Evolutionary conservation across 2,797 vertebrate genomes (phyloP), one percentile per base, ranked within the genome.

Genomic region (Sebastes kiyomatsui): DNA sequence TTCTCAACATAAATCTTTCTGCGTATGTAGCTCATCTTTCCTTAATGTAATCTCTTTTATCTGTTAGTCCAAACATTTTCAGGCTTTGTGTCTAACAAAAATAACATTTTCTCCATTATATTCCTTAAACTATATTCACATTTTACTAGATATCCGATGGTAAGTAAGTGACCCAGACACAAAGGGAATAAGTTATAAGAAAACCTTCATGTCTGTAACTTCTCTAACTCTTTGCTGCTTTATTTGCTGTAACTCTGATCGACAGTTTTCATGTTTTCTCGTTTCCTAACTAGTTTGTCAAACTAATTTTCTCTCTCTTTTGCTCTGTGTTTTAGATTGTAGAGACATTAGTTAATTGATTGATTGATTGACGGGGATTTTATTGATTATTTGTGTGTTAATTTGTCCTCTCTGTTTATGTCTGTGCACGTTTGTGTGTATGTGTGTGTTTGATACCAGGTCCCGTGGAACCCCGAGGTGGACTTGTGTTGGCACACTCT

Each of bases 401-500:
- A 42, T 49, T 46, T 2, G 5, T 42, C n/a, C 2, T 32, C 0
- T 70, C 7, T 72, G 16, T 61, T 8, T 56, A 14, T 55, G 10
- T 59, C 5, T 49, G 25, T 72, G 20, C 64, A 20, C 28, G 9
- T 66, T 2, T 32, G 7, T 67, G 33, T 62, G 2, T 46, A n/a
- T n/a, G 25, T 42, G 12, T 72, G 22, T 72, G 10, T 42, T 3
- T 69, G 20, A 38, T 8, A 5, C n/a, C 93, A 99, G 98, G 94
- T 94, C 13, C 94, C 97, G 8, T 99, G 98, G 98, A 96, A 98
- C 92, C 95, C 97, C 0, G 94, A 96, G 0, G 75, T 96, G 77
- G 98, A 99, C 59, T 1, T 89, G 64, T 99, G 98, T 92, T 99
- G 98, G 98, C 96, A 98, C 18, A 90, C 96, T 23, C 94, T 98